Percentiles rank a stretch among this genome's conserved stretches.
Conservation (phyloP, 1,140 invertebrate genomes). For the Vollenhovia emeryi region DNA sequence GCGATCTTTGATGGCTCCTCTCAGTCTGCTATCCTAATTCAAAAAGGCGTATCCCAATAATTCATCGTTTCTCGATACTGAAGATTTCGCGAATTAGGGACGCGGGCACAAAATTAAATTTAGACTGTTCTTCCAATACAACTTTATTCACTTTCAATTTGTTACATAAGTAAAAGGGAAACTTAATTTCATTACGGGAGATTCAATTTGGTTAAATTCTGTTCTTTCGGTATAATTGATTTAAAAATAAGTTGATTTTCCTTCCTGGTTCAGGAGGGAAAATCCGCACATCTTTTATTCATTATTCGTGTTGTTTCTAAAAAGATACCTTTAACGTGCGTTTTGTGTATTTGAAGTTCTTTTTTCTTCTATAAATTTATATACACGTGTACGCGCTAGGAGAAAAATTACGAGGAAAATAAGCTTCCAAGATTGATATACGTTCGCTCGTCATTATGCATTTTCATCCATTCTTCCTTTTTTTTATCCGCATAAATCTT, state of each 20-base stretch:
- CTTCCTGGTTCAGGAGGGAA: neutral
- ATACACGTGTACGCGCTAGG: neutral
- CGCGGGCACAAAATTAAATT: neutral
- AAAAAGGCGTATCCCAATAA: neutral
- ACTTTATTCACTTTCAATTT: neutral
- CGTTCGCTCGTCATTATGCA: neutral
- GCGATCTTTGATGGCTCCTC: slow-evolving; percentile 19
- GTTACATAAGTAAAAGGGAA: neutral
- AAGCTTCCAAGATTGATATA: neutral
- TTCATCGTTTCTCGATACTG: slow-evolving; percentile 4
- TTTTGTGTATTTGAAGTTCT: neutral
- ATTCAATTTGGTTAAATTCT: neutral
- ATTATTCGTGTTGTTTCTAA: neutral
- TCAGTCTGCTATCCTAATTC: neutral
- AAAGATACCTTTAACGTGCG: neutral
- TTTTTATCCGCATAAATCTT: slow-evolving; percentile 20
- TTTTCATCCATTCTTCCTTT: neutral
- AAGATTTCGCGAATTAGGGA: neutral
- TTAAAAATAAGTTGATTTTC: neutral
- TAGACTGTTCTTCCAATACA: neutral
- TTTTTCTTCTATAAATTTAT: neutral
- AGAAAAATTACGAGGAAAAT: neutral
- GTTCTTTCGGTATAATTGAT: neutral
- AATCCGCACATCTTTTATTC: neutral
- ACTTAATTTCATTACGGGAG: neutral